Evolutionary conservation across 1,140 invertebrate species (phyloP).

Genomic region (Halictus rubicundus): DNA sequence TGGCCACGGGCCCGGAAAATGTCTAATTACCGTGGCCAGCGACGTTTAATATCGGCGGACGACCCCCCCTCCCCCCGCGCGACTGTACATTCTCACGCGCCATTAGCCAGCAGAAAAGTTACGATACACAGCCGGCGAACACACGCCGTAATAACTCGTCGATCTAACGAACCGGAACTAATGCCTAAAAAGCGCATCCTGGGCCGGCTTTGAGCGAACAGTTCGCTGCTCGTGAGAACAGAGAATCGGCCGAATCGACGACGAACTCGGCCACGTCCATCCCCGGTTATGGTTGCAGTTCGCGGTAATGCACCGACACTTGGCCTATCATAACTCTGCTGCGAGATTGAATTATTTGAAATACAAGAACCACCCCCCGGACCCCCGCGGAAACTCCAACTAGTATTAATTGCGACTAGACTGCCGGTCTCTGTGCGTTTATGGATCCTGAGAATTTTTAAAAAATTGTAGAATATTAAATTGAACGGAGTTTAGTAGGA

Average conservation of each 20-base stretch:
- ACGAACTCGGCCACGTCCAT: no score
- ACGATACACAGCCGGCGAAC: conserved; percentile 18
- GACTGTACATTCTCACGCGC: conserved; percentile 32
- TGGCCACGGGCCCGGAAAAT: not conserved
- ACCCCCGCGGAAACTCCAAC: no score
- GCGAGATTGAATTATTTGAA: no score
- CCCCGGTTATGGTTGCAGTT: not conserved
- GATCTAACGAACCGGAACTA: conserved; percentile 54
- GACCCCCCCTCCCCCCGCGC: no score
- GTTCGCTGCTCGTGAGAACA: conserved; percentile 3
- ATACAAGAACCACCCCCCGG: no score
- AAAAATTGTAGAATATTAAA: no score
- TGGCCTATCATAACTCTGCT: no score
- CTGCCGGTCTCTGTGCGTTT: no score
- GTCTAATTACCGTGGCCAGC: conserved; percentile 31
- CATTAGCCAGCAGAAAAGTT: conserved; percentile 39
- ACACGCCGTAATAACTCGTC: conserved; percentile 50
- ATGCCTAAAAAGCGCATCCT: conserved; percentile 50
- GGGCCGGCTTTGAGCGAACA: conserved; percentile 17
- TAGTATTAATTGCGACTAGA: no score
- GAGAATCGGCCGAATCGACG: not conserved
- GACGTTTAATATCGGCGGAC: conserved; percentile 41
- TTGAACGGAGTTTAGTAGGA: no score
- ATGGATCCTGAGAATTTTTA: no score
- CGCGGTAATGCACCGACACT: not conserved